Evolutionary conservation across 2,797 vertebrate genomes (phyloP).

Genomic region (Semaprochilodus insignis): DNA sequence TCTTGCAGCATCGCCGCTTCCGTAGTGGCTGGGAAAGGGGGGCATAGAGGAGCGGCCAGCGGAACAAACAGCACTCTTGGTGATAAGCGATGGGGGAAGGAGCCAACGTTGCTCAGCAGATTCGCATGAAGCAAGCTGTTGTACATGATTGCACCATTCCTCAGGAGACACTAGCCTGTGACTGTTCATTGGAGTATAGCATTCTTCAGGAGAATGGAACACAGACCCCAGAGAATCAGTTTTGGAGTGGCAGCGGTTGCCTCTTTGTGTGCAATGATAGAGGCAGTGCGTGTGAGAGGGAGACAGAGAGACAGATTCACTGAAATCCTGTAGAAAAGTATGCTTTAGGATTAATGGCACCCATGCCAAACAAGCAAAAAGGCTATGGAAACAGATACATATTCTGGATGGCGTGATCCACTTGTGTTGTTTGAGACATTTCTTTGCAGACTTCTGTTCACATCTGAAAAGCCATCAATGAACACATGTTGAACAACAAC

Average conservation of each 20-base stretch:
- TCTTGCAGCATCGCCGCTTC: constrained; percentile 23
- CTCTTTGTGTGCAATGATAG: not conserved
- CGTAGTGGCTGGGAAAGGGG: constrained; percentile 11
- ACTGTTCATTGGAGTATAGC: constrained; percentile 25
- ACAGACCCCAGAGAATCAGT: constrained; percentile 8
- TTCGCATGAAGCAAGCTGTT: constrained; percentile 40
- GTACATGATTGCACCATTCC: constrained; percentile 36
- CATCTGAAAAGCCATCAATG: too few species aligned
- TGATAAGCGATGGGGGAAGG: constrained; percentile 13
- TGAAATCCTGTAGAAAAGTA: too few species aligned
- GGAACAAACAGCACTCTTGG: constrained; percentile 26
- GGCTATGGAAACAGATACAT: too few species aligned
- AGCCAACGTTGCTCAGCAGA: constrained; percentile 25
- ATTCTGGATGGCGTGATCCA: too few species aligned
- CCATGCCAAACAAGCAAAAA: too few species aligned
- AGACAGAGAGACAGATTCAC: not conserved
- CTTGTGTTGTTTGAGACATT: too few species aligned
- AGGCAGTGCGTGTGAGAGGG: not conserved
- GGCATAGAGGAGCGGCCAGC: not conserved
- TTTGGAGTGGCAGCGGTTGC: constrained; percentile 6
- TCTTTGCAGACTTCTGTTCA: too few species aligned
- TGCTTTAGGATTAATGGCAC: too few species aligned
- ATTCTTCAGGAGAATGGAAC: constrained; percentile 12
- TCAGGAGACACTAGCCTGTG: constrained; percentile 33
- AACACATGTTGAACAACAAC: too few species aligned